phyloP scores from a whole-genome alignment of 2,888 invertebrate species.

The Schrankia costaestrigalis region DNA sequence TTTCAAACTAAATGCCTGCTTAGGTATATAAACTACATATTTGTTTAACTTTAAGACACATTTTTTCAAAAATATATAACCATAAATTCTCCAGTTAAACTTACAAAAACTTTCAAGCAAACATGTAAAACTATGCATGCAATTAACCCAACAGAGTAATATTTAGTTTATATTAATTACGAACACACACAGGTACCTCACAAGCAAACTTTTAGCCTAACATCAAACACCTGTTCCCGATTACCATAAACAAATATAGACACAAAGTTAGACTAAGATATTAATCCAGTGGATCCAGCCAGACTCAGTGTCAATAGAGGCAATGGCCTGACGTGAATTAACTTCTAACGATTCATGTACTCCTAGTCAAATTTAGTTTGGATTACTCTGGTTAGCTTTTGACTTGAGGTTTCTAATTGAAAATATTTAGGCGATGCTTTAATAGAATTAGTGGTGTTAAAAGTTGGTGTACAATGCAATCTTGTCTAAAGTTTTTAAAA shows the following conservation, averaged over 20 bases:
- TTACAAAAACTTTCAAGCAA: too few relatives aligned
- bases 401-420: too few relatives aligned
- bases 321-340: constrained; percentile 9
- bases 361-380: not conserved
- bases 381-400: not conserved
- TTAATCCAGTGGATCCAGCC: constrained; percentile 20
- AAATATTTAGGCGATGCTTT: too few relatives aligned
- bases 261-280: constrained; percentile 15
- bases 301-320: constrained; percentile 24
- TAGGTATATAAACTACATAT: too few relatives aligned
- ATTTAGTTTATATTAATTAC: constrained; percentile 4
- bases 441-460: too few relatives aligned
- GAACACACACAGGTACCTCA: constrained; percentile 1
- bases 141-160: not conserved
- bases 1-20: too few relatives aligned
- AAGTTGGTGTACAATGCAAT: too few relatives aligned
- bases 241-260: constrained; percentile 10
- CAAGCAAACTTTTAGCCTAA: constrained; percentile 4
- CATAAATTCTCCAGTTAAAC: too few relatives aligned
- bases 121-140: too few relatives aligned
- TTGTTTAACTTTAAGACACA: too few relatives aligned
- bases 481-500: too few relatives aligned
- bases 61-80: too few relatives aligned
- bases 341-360: constrained; percentile 4
- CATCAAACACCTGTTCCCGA: constrained; percentile 10